Base-by-base conservation (phyloP, 2,113 vertebrate genomes). In the Natator depressus region DNA sequence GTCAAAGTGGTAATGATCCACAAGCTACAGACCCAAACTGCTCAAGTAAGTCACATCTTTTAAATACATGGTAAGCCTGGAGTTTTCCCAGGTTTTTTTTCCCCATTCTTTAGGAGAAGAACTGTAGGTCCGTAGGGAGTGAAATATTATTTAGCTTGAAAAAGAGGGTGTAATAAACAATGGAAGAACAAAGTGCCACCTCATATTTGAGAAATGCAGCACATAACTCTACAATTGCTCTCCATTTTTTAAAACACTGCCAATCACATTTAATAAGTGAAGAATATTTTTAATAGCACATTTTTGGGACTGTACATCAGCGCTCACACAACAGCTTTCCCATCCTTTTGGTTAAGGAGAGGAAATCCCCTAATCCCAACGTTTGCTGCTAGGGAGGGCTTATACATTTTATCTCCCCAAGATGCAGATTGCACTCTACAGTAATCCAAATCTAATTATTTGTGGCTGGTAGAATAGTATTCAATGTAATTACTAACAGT, bases 231-330 rank as follows among this genome's bases (percentile, higher is more conserved):
- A 42, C 82, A 90, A 76, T 54, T 51, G 6, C 31, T 62, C 27
- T 27, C 51, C 51, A 16, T 54, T 93, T 80, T 65, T 65, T 65
- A 35, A n/a, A 62, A 65, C 16, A n/a, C 8, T 93, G 20, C 89
- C 88, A 92, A 91, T 93, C 93, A 83, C 81, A 46, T 89, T 91
- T 62, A 57, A 82, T 35, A 35, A 27, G 55, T 57, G 59, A 87
- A 79, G 19, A 76, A 54, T 89, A 51, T 59, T 2, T 3, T 24
- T 69, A 86, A 80, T 13, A 94, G 54, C 89, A 92, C 84, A 47
- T 89, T 49, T 93, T 82, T 80, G 35, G 42, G 92, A 95, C 94
- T 89, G 62, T 3, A 19, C 25, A 1, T 80, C 35, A 65, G 69
- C 88, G 93, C 80, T 93, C 84, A 62, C 78, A 76, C 9, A 29